Evolutionary conservation across 2,797 vertebrate genomes (phyloP).

Genomic region (Pelobates cultripes): DNA sequence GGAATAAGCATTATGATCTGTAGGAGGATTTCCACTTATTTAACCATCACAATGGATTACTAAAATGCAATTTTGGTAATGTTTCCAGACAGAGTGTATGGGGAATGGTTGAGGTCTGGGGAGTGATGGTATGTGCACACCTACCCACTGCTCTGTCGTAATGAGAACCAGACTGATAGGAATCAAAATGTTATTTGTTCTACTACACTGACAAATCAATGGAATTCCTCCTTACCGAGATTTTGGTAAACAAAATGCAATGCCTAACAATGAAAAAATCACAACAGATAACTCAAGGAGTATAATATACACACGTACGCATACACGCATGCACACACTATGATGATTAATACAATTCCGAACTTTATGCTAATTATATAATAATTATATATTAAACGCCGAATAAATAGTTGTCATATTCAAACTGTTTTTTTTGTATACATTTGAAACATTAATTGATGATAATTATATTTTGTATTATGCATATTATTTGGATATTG

Average conservation of each 20-base stretch:
- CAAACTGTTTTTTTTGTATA: too few species aligned
- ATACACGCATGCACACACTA: too few species aligned
- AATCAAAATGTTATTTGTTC: slow-evolving; percentile 24
- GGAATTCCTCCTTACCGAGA: slow-evolving; percentile 12
- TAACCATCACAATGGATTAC: slow-evolving; percentile 49
- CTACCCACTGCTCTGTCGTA: slow-evolving; percentile 27
- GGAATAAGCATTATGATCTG: slow-evolving; percentile 41
- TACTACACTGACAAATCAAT: background rate
- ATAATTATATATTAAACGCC: too few species aligned
- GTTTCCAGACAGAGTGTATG: slow-evolving; percentile 24
- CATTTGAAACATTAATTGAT: too few species aligned
- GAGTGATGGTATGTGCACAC: slow-evolving; percentile 35
- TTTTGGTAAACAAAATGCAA: background rate
- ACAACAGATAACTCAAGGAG: background rate
- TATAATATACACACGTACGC: background rate
- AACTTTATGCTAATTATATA: too few species aligned
- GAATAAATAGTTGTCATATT: too few species aligned
- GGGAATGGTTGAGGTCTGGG: slow-evolving; percentile 40
- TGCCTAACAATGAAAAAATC: background rate
- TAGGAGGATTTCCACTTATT: slow-evolving; percentile 43
- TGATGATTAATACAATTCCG: too few species aligned
- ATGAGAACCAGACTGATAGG: slow-evolving; percentile 27
- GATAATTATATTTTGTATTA: too few species aligned
- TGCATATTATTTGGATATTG: too few species aligned
- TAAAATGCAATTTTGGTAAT: slow-evolving; percentile 46